Evolutionary conservation across 1,140 invertebrate genomes (phyloP).

Genomic region (Aphaenogaster ashmeadi): DNA sequence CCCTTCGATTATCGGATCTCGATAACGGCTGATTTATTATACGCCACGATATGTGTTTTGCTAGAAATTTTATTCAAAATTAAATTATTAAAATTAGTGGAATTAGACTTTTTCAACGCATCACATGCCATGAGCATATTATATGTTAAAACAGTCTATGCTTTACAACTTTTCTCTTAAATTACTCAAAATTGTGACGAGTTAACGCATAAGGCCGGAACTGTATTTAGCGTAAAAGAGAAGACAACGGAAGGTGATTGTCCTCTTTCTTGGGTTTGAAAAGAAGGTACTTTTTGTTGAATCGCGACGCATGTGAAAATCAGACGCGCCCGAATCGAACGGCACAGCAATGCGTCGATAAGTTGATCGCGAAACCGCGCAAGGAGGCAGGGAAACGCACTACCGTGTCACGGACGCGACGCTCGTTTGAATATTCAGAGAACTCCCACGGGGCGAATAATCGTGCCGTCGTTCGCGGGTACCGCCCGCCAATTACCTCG

Average conservation of each 20-base stretch:
- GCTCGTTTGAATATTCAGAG: conserved; percentile 65
- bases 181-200: neutral
- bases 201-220: neutral
- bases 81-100: neutral
- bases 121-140: neutral
- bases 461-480: conserved; percentile 39
- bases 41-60: too few species aligned
- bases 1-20: too few species aligned
- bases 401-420: conserved; percentile 39
- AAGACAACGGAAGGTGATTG: neutral
- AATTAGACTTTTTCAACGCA: neutral
- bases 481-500: conserved; percentile 49
- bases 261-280: neutral
- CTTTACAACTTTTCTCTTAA: neutral
- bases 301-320: conserved; percentile 16
- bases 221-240: neutral
- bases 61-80: neutral
- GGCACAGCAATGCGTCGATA: conserved; percentile 2
- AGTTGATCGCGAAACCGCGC: conserved; percentile 41
- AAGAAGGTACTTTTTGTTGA: neutral
- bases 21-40: too few species aligned
- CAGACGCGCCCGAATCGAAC: conserved; percentile 29
- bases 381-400: conserved; percentile 7
- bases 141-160: neutral
- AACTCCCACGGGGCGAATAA: conserved; percentile 65